These are phyloP conservation scores for Choristoneura fumiferana DNA, from an alignment of 1,140 invertebrate species.

Conservation along the genomic window DNA sequence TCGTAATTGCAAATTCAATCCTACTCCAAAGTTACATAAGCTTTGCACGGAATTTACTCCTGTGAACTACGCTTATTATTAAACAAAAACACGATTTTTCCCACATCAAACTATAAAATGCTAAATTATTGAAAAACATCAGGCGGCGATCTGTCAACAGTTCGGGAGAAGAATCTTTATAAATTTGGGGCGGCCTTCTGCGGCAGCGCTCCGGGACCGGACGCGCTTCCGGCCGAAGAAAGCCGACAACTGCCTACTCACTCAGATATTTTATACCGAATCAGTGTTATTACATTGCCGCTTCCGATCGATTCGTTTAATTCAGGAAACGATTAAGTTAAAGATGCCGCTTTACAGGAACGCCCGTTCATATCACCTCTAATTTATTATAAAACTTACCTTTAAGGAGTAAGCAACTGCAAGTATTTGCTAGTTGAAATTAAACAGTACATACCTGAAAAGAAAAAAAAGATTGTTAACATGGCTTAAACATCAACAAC, in stretches of 20 bases:
- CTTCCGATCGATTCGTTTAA: conserved; percentile 2
- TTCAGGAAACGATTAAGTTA: neutral
- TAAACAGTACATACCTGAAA: conserved; percentile 18
- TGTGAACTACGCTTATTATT: too few relatives aligned
- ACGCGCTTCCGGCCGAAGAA: conserved; percentile 9
- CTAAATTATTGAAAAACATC: too few relatives aligned
- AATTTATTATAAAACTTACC: neutral
- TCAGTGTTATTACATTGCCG: conserved; percentile 13
- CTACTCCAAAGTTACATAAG: too few relatives aligned
- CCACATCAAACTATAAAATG: too few relatives aligned
- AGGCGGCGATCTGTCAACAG: too few relatives aligned
- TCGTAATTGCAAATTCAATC: too few relatives aligned
- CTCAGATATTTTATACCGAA: neutral
- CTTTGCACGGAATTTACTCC: too few relatives aligned
- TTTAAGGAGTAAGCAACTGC: neutral
- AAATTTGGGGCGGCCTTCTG: neutral
- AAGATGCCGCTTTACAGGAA: neutral
- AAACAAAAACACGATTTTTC: too few relatives aligned
- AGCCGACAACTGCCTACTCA: conserved; percentile 6
- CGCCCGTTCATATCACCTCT: neutral
- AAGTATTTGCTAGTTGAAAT: neutral
- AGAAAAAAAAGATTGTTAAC: neutral
- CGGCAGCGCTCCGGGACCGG: neutral
- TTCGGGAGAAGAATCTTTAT: too few relatives aligned
- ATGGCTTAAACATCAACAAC: conserved; percentile 1